Evolutionary conservation across 2,888 invertebrate species (phyloP).

Genomic region (Cheilosia vulpina): DNA sequence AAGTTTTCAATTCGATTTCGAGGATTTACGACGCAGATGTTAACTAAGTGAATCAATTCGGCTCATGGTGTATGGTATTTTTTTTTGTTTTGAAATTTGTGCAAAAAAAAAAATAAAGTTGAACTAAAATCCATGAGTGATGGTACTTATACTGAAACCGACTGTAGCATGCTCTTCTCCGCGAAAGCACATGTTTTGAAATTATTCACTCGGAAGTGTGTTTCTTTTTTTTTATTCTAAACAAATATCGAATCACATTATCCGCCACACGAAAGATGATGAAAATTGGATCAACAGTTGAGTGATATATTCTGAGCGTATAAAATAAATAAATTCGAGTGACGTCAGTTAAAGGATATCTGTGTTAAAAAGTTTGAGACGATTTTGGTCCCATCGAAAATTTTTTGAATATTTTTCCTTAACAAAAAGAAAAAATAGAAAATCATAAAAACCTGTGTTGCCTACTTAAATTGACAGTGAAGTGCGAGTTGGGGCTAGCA

Average conservation of each 20-base stretch:
- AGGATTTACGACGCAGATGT: slow-evolving; percentile 60
- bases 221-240: background rate
- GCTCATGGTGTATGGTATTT: slow-evolving; percentile 20
- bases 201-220: slow-evolving; percentile 51
- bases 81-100: slow-evolving; percentile 39
- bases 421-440: background rate
- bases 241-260: background rate
- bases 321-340: slow-evolving; percentile 3
- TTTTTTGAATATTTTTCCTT: slow-evolving; percentile 1
- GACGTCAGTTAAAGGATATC: slow-evolving; percentile 36
- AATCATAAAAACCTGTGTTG: slow-evolving; percentile 26
- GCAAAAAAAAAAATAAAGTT: slow-evolving; percentile 18
- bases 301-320: slow-evolving; percentile 35
- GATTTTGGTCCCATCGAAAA: slow-evolving; percentile 6
- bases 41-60: slow-evolving; percentile 30
- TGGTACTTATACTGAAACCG: background rate
- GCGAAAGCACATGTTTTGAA: slow-evolving; percentile 53
- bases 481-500: slow-evolving; percentile 41
- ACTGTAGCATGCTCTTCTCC: slow-evolving; percentile 1
- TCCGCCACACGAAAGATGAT: slow-evolving; percentile 25
- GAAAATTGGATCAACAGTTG: slow-evolving; percentile 54
- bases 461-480: slow-evolving; percentile 28
- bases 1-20: slow-evolving; percentile 61
- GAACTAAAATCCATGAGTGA: slow-evolving; percentile 19
- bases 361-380: background rate